Conservation (phyloP, 2,113 vertebrate species). For the Xiphorhynchus elegans region DNA sequence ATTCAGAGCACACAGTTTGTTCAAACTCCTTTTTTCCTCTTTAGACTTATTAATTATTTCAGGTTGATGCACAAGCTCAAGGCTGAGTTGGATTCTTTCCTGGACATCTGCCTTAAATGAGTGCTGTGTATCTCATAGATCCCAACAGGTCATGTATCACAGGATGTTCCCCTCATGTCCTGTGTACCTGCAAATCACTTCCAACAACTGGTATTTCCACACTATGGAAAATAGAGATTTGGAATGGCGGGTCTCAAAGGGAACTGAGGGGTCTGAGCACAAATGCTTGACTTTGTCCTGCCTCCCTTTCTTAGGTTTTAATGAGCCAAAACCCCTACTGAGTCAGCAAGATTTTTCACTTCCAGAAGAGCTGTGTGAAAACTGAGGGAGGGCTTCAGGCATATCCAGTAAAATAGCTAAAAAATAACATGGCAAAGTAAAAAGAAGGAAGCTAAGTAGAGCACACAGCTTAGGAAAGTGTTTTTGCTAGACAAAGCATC, state of each 20-base stretch:
- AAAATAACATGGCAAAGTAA: slow-evolving; percentile 1
- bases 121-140: not conserved
- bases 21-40: slow-evolving; percentile 19
- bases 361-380: slow-evolving; percentile 39
- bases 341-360: slow-evolving; percentile 45
- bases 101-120: slow-evolving; percentile 48
- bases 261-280: not conserved
- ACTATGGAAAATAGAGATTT: not conserved
- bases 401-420: slow-evolving; percentile 13
- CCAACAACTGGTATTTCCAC: slow-evolving; percentile 10
- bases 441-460: not conserved
- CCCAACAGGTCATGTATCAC: not conserved
- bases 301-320: slow-evolving; percentile 12
- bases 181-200: not conserved
- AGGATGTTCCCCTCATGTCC: not conserved
- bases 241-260: accelerated
- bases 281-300: not conserved
- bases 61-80: slow-evolving; percentile 15
- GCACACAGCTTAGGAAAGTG: not conserved
- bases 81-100: slow-evolving; percentile 23
- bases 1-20: slow-evolving; percentile 16
- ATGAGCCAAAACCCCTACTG: not conserved
- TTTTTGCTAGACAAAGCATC: not conserved
- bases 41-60: slow-evolving; percentile 57
- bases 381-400: slow-evolving; percentile 2